Evolutionary conservation across 1,140 invertebrate genomes (phyloP).

Genomic region (Drosophila nigrodunni): DNA sequence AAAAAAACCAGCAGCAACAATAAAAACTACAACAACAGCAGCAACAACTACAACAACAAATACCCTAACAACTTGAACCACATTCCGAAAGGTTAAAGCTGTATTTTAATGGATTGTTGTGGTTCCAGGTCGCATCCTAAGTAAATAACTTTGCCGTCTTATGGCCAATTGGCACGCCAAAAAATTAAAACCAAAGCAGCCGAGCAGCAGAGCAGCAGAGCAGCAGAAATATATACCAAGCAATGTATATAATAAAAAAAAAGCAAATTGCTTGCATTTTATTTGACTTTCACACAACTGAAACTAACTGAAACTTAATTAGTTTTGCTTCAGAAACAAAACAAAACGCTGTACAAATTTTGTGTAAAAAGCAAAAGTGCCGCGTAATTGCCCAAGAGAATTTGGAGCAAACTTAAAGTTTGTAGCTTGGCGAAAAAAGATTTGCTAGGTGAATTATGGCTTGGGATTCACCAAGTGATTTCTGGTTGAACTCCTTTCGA

Average conservation of each 20-base stretch:
- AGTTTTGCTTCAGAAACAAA: slow-evolving; percentile 25
- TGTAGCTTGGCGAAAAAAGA: background rate
- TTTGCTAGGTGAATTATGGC: background rate
- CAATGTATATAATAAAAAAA: background rate
- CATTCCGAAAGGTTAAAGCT: slow-evolving; percentile 21
- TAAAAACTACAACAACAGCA: slow-evolving; percentile 3
- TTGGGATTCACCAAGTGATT: too few relatives aligned
- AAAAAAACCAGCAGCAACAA: slow-evolving; percentile 4
- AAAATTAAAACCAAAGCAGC: background rate
- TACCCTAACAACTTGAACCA: slow-evolving; percentile 4
- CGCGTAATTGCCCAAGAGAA: slow-evolving; percentile 34
- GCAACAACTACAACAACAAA: slow-evolving; percentile 17
- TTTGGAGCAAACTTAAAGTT: slow-evolving; percentile 9
- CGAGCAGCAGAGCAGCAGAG: background rate
- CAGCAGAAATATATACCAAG: background rate
- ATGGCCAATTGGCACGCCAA: slow-evolving; percentile 48
- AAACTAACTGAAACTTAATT: slow-evolving; percentile 39
- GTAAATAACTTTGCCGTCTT: slow-evolving; percentile 18
- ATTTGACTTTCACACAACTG: slow-evolving; percentile 42
- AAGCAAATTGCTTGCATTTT: slow-evolving; percentile 47
- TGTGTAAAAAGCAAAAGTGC: slow-evolving; percentile 39
- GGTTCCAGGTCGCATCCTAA: slow-evolving; percentile 25
- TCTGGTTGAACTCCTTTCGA: background rate
- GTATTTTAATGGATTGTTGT: slow-evolving; percentile 1
- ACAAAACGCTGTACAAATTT: slow-evolving; percentile 5